Conservation (phyloP, 2,888 invertebrate genomes). For the Hoplodrina blanda region DNA sequence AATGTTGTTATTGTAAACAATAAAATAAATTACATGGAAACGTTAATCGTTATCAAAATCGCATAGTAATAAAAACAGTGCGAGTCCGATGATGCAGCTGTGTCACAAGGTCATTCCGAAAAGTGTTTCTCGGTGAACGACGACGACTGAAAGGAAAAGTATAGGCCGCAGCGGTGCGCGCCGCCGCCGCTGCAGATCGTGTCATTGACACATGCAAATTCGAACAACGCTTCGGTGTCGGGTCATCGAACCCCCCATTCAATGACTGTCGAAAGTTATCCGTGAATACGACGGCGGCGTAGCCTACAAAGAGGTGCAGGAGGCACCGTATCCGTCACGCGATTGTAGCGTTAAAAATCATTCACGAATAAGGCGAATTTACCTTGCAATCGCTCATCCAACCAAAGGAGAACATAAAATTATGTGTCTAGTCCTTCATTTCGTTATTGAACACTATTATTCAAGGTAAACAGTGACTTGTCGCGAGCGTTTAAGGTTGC, state of each 20-base stretch:
- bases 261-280: slow-evolving; percentile 90
- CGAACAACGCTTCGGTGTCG: slow-evolving; percentile 82
- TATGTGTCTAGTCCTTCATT: slow-evolving; percentile 78
- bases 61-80: slow-evolving; percentile 18
- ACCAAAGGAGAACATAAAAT: slow-evolving; percentile 75
- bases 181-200: slow-evolving; percentile 80
- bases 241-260: slow-evolving; percentile 88
- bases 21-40: slow-evolving; percentile 15
- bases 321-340: slow-evolving; percentile 65
- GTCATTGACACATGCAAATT: slow-evolving; percentile 91
- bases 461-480: slow-evolving; percentile 71
- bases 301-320: slow-evolving; percentile 78
- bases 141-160: slow-evolving; percentile 88
- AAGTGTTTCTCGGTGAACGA: slow-evolving; percentile 82
- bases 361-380: slow-evolving; percentile 78
- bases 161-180: slow-evolving; percentile 77
- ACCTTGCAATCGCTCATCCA: slow-evolving; percentile 71
- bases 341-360: slow-evolving; percentile 77
- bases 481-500: slow-evolving; percentile 70
- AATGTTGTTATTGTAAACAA: slow-evolving; percentile 28
- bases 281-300: slow-evolving; percentile 76
- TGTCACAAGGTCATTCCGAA: slow-evolving; percentile 86
- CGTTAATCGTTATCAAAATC: slow-evolving; percentile 30
- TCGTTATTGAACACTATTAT: slow-evolving; percentile 66
- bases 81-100: slow-evolving; percentile 66